These are phyloP conservation scores for Saccopteryx leptura DNA, from an alignment of 2,113 vertebrate genomes.

Conservation along the genomic window DNA sequence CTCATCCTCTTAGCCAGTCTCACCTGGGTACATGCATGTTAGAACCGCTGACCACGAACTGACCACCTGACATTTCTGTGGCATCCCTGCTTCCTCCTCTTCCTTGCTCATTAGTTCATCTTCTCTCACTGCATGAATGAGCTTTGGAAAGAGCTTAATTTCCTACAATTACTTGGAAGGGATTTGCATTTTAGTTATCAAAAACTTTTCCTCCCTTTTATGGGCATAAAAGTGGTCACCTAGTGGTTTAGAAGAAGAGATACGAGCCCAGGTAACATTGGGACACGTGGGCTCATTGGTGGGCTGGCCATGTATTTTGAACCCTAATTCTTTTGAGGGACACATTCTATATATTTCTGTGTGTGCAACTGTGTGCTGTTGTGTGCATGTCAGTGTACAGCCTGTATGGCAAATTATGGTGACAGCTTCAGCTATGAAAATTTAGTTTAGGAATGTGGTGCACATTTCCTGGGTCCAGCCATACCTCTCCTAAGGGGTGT, in stretches of 20 bases:
- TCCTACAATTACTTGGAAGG: not conserved
- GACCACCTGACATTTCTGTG: rapidly evolving
- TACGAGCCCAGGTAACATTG: rapidly evolving
- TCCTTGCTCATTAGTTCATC: too few relatives aligned
- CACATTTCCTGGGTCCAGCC: not conserved
- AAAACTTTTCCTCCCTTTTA: not conserved
- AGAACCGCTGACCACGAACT: not conserved
- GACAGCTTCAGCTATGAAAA: not conserved
- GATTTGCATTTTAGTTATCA: not conserved
- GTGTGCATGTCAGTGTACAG: not conserved
- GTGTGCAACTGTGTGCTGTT: not conserved
- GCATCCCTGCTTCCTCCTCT: not conserved
- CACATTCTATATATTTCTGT: not conserved
- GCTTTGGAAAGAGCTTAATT: not conserved
- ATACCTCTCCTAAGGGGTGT: not conserved
- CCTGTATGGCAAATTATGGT: not conserved
- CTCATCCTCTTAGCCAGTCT: rapidly evolving
- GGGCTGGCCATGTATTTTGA: not conserved
- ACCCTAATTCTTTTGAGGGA: not conserved
- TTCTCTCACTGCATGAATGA: rapidly evolving
- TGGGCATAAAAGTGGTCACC: not conserved
- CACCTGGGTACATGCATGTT: rapidly evolving
- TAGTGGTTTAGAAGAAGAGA: not conserved
- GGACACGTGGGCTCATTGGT: rapidly evolving
- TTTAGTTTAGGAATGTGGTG: not conserved